Conservation (phyloP, 2,888 invertebrate genomes). For the Leptopilina syphax region DNA sequence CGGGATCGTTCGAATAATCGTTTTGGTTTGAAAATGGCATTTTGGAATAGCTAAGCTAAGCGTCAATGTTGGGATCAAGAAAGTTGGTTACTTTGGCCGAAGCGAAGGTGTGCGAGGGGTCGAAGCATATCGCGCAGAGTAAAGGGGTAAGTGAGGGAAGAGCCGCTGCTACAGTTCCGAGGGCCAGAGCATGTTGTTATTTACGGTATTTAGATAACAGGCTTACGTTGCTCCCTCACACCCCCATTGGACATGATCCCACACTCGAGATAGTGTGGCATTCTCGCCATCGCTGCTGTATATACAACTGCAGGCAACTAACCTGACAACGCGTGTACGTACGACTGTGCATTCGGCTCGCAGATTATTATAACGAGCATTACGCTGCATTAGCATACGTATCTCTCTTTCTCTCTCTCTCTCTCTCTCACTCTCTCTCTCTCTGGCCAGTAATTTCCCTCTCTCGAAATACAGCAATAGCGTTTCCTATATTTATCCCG, state of each 20-base stretch:
- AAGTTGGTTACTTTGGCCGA: neutral
- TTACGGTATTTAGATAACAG: conserved; percentile 77
- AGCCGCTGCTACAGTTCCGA: conserved; percentile 30
- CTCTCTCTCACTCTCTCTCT: no score
- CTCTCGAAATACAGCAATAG: conserved; percentile 56
- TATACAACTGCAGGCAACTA: conserved; percentile 54
- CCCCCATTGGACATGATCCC: conserved; percentile 72
- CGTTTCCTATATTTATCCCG: conserved; percentile 15
- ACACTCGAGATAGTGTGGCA: conserved; percentile 70
- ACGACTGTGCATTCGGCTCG: conserved; percentile 65
- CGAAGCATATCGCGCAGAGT: conserved; percentile 53
- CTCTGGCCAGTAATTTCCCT: neutral
- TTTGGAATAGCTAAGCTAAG: neutral
- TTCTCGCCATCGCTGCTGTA: conserved; percentile 57
- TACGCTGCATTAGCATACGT: conserved; percentile 72
- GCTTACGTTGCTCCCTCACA: conserved; percentile 73
- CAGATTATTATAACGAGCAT: conserved; percentile 75
- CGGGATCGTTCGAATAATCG: no score
- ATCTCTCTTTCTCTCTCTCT: conserved; percentile 58
- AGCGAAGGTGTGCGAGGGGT: conserved; percentile 23
- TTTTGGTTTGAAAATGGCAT: conserved; percentile 18
- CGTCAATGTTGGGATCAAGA: conserved; percentile 23
- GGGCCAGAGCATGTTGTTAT: conserved; percentile 67
- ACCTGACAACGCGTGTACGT: conserved; percentile 53
- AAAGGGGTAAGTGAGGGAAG: conserved; percentile 48